Percentiles rank a stretch among this genome's conserved stretches.
These are phyloP conservation scores for Schrankia costaestrigalis DNA, from an alignment of 2,888 invertebrate genomes.

Conservation along the genomic window DNA sequence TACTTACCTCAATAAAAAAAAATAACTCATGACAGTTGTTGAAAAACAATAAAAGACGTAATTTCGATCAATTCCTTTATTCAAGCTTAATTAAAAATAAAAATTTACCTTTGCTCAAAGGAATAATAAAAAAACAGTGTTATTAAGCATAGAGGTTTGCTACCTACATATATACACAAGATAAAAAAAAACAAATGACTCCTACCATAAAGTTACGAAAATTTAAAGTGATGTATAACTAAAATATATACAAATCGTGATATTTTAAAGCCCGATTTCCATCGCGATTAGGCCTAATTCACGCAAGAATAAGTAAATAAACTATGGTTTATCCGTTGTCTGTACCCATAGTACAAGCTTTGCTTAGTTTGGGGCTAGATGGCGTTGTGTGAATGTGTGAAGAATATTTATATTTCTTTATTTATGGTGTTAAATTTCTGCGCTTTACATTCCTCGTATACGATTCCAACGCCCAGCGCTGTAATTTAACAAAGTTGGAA, in stretches of 20 bases:
- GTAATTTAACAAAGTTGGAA: no score
- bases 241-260: conserved; percentile 10
- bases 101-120: conserved; percentile 36
- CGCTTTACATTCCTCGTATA: no score
- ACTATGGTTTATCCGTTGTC: neutral
- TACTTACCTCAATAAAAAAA: no score
- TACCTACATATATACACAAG: conserved; percentile 19
- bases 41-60: conserved; percentile 1
- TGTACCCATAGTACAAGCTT: neutral
- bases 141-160: conserved; percentile 24
- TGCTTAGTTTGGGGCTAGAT: no score
- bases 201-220: conserved; percentile 21
- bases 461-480: no score
- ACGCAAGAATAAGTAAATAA: neutral
- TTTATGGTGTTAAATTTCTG: no score
- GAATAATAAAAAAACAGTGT: conserved; percentile 28
- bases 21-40: neutral
- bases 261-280: conserved; percentile 10
- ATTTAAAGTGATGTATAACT: no score
- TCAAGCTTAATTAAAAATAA: conserved; percentile 57
- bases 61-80: conserved; percentile 51
- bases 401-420: no score
- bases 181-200: conserved; percentile 15
- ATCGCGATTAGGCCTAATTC: no score
- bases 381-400: no score